Evolutionary conservation across 2,797 vertebrate genomes (phyloP).

Genomic region (Odontamblyopus rebecca): DNA sequence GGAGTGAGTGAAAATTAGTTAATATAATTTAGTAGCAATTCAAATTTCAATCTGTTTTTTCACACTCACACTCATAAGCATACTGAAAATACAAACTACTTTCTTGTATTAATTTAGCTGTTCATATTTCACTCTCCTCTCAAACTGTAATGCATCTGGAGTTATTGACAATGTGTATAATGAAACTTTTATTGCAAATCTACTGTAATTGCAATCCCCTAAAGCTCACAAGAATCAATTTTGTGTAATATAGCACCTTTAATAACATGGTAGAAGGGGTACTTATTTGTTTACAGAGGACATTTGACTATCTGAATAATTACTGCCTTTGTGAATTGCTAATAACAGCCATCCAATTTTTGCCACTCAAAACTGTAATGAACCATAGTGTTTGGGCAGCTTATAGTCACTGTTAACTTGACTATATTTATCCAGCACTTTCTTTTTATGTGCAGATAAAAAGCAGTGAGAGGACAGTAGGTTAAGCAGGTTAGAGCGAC

Average conservation of each 20-base stretch:
- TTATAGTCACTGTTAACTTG: slow-evolving; percentile 36
- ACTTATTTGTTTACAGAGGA: not conserved
- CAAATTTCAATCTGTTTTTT: not conserved
- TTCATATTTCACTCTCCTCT: no score
- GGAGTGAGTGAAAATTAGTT: not conserved
- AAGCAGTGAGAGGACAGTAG: slow-evolving; percentile 64
- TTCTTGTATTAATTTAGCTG: no score
- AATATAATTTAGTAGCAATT: not conserved
- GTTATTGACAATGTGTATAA: no score
- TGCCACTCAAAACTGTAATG: slow-evolving; percentile 10
- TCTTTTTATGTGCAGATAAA: slow-evolving; percentile 52
- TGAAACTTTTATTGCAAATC: no score
- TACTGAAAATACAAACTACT: no score
- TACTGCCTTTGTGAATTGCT: not conserved
- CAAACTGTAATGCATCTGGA: no score
- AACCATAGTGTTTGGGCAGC: slow-evolving; percentile 9
- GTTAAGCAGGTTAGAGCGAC: slow-evolving; percentile 74
- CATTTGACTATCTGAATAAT: not conserved
- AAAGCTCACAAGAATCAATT: no score
- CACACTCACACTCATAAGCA: no score
- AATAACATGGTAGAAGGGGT: not conserved
- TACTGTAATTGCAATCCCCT: no score
- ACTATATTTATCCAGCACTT: slow-evolving; percentile 70
- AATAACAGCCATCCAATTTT: not conserved
- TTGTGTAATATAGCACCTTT: no score